A percentile compares a stretch with the other conserved stretches of the same genome.
Conservation (phyloP, 2,888 invertebrate species). For the Embidobia sp. region DNA sequence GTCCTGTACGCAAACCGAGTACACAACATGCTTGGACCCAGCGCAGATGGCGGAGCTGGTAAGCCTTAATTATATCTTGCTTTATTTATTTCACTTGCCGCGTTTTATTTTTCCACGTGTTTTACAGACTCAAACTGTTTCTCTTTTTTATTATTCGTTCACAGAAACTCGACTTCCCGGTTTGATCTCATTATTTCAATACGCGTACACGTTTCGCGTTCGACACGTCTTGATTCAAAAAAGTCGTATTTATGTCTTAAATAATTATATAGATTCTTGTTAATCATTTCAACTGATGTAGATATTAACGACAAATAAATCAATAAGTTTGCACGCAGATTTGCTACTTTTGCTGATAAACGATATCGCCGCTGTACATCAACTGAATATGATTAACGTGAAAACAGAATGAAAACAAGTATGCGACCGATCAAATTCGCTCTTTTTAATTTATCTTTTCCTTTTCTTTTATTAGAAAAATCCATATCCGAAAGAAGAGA, state of each 20-base stretch:
- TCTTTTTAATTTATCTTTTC: slow-evolving; percentile 37
- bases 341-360: not conserved
- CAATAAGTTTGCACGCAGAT: not conserved
- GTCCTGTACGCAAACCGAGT: slow-evolving; percentile 96
- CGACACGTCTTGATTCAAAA: not conserved
- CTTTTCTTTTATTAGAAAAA: slow-evolving; percentile 40
- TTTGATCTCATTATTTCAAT: slow-evolving; percentile 20
- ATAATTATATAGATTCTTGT: slow-evolving; percentile 22
- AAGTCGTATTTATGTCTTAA: not conserved
- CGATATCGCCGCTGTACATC: slow-evolving; percentile 1
- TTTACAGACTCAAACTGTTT: slow-evolving; percentile 33
- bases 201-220: not conserved
- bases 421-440: slow-evolving; percentile 20
- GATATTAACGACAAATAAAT: not conserved
- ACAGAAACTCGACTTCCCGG: slow-evolving; percentile 27
- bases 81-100: slow-evolving; percentile 58
- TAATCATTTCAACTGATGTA: slow-evolving; percentile 31
- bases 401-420: slow-evolving; percentile 15
- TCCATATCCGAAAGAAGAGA: slow-evolving; percentile 43
- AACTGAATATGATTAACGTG: slow-evolving; percentile 24
- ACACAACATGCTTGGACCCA: slow-evolving; percentile 96
- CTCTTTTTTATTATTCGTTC: slow-evolving; percentile 31
- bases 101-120: slow-evolving; percentile 44
- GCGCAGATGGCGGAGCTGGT: slow-evolving; percentile 95
- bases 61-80: slow-evolving; percentile 81